phyloP scores from a whole-genome alignment of 2,888 invertebrate genomes.

The Notocelia uddmanniana region DNA sequence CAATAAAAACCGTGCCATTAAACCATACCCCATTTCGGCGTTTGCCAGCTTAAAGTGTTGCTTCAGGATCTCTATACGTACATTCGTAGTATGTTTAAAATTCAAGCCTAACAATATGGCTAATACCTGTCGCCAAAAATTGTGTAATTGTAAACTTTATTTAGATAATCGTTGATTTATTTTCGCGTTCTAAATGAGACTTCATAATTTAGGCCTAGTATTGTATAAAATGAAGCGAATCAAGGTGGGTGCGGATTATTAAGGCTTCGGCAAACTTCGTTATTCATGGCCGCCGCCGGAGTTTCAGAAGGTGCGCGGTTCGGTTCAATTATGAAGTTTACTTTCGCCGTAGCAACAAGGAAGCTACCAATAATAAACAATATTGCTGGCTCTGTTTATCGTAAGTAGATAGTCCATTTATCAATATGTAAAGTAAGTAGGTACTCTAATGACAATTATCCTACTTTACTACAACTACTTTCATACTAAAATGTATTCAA shows the following conservation, averaged over 20 bases:
- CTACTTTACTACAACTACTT: too few relatives aligned
- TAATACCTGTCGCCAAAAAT: too few relatives aligned
- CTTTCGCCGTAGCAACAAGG: not conserved
- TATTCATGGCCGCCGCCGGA: not conserved
- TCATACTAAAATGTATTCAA: too few relatives aligned
- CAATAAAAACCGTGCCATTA: too few relatives aligned
- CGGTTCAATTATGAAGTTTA: not conserved
- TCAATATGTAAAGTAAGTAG: too few relatives aligned
- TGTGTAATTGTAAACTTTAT: not conserved
- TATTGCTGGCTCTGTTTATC: not conserved
- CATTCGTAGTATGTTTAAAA: too few relatives aligned
- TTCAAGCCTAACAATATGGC: too few relatives aligned
- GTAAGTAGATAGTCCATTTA: slow-evolving; percentile 8
- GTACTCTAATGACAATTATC: too few relatives aligned
- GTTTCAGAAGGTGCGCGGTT: not conserved
- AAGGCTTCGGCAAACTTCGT: not conserved
- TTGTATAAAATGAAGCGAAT: not conserved
- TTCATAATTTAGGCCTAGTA: not conserved
- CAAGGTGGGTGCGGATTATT: not conserved
- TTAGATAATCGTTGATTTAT: not conserved
- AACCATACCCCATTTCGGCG: too few relatives aligned
- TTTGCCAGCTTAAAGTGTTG: too few relatives aligned
- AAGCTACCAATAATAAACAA: slow-evolving; percentile 4
- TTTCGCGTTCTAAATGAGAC: not conserved
- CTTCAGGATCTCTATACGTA: too few relatives aligned